Evolutionary conservation across 2,797 vertebrate genomes (phyloP).

Genomic region (Siniperca obscura): DNA sequence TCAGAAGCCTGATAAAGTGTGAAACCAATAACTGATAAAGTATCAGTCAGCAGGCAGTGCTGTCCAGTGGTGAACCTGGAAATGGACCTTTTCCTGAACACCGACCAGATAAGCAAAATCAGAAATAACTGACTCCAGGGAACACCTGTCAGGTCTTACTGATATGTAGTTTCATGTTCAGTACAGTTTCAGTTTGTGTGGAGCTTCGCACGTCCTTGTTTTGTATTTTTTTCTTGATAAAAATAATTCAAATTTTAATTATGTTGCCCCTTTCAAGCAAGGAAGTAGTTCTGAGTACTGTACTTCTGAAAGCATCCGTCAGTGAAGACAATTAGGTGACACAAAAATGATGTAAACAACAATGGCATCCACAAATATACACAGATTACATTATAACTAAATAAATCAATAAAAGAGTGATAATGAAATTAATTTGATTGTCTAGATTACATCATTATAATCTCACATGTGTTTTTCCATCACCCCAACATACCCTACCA

Average conservation of each 20-base stretch:
- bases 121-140: slow-evolving; percentile 53
- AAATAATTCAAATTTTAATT: neutral
- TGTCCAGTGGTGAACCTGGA: slow-evolving; percentile 58
- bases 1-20: slow-evolving; percentile 54
- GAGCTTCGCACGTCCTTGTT: neutral
- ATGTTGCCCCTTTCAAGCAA: neutral
- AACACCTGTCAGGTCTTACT: slow-evolving; percentile 42
- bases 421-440: neutral
- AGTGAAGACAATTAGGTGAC: neutral
- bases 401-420: neutral
- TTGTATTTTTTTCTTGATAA: neutral
- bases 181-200: slow-evolving; percentile 12
- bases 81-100: slow-evolving; percentile 66
- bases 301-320: neutral
- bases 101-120: slow-evolving; percentile 68
- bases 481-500: neutral
- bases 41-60: slow-evolving; percentile 55
- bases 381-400: neutral
- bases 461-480: slow-evolving; percentile 20
- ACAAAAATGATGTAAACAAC: slow-evolving; percentile 9
- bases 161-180: slow-evolving; percentile 34
- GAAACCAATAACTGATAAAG: slow-evolving; percentile 75
- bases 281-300: neutral
- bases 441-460: slow-evolving; percentile 6
- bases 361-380: neutral